These are phyloP conservation scores for Leiothrix lutea DNA, from an alignment of 2,113 vertebrate species.

Conservation along the genomic window DNA sequence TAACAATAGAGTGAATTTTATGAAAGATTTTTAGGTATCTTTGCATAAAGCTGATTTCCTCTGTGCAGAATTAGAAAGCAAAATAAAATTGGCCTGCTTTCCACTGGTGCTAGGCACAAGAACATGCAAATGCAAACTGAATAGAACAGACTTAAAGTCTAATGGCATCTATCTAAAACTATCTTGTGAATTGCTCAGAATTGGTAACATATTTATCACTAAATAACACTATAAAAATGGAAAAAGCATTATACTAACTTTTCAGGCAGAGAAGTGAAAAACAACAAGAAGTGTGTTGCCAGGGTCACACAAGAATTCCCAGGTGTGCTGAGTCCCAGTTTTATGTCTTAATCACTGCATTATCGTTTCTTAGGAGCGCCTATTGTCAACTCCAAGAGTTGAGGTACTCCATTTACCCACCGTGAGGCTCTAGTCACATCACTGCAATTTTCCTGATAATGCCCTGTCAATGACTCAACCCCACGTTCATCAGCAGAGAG, in stretches of 20 bases:
- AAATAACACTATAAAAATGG: not conserved
- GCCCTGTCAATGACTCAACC: conserved; percentile 53
- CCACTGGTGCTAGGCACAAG: not conserved
- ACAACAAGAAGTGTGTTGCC: not conserved
- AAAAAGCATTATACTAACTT: conserved; percentile 7
- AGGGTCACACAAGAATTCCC: conserved; percentile 1
- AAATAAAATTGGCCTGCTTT: not conserved
- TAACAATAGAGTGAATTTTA: not conserved
- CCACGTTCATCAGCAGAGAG: conserved; percentile 4
- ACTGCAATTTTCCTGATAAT: conserved; percentile 46
- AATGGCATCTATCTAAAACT: not conserved
- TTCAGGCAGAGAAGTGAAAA: not conserved
- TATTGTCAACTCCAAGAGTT: conserved; percentile 42
- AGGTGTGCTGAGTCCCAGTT: not conserved
- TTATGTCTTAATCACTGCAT: conserved; percentile 24
- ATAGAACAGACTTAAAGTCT: not conserved
- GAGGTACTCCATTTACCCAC: conserved; percentile 55
- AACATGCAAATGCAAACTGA: not conserved
- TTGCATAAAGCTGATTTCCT: not conserved
- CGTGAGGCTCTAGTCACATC: conserved; percentile 21
- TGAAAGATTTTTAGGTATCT: not conserved
- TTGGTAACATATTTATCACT: not conserved
- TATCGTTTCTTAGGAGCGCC: conserved; percentile 44
- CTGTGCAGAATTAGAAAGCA: not conserved
- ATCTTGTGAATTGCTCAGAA: not conserved